Conservation (phyloP, 2,888 invertebrate genomes). For the Lasioglossum zephyrum region DNA sequence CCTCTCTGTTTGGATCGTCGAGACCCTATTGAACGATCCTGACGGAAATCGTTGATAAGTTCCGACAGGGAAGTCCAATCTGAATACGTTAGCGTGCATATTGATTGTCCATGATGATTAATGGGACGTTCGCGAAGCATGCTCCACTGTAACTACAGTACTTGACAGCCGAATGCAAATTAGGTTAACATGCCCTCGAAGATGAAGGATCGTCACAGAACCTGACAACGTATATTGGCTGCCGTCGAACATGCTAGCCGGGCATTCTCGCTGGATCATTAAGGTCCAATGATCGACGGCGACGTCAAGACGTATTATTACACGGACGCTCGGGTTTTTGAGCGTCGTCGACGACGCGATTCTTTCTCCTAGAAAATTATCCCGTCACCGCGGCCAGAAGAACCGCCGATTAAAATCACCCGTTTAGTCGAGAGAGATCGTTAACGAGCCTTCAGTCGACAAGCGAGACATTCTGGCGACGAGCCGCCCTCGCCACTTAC, state of each 20-base stretch:
- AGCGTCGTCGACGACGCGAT: background rate
- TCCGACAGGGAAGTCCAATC: slow-evolving; percentile 59
- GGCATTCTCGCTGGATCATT: slow-evolving; percentile 42
- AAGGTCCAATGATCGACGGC: slow-evolving; percentile 15
- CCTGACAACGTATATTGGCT: slow-evolving; percentile 55
- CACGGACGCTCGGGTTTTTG: background rate
- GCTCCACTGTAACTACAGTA: slow-evolving; percentile 66
- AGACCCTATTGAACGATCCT: background rate
- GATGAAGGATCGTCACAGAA: slow-evolving; percentile 67
- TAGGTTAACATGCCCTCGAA: slow-evolving; percentile 71
- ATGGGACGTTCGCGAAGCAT: slow-evolving; percentile 65
- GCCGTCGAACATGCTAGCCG: slow-evolving; percentile 43
- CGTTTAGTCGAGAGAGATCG: background rate
- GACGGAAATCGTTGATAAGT: slow-evolving; percentile 45
- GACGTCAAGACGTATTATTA: background rate
- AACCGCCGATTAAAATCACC: background rate
- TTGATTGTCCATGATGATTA: slow-evolving; percentile 75
- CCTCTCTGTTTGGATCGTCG: background rate
- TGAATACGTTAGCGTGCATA: slow-evolving; percentile 58
- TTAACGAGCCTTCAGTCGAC: background rate
- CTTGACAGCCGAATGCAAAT: slow-evolving; percentile 70
- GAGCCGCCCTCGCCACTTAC: background rate
- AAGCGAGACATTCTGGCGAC: background rate
- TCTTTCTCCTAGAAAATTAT: background rate
- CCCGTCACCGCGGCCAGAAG: background rate